phyloP scores from a whole-genome alignment of 2,888 invertebrate species.

The Drosophila antonietae region DNA sequence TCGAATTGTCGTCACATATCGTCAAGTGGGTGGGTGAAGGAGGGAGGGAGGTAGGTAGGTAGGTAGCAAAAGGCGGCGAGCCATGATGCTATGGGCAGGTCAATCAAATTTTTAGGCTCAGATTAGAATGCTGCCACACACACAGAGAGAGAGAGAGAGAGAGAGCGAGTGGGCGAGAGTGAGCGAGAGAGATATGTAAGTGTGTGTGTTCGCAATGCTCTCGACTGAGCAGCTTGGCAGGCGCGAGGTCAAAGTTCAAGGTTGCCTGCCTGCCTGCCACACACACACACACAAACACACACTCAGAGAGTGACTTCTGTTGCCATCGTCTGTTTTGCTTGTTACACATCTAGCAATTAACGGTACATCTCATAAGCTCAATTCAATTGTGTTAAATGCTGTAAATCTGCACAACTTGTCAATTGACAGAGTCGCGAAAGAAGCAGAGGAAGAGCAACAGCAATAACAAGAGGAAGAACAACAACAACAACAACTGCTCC shows the following conservation, averaged over 20 bases:
- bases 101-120: slow-evolving; percentile 74
- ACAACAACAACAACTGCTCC: slow-evolving; percentile 15
- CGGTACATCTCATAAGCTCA: slow-evolving; percentile 16
- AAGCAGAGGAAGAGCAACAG: background rate
- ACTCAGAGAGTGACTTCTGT: background rate
- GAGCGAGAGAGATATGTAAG: background rate
- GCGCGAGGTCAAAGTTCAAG: slow-evolving; percentile 76
- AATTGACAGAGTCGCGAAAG: slow-evolving; percentile 19
- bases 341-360: slow-evolving; percentile 28
- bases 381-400: slow-evolving; percentile 57
- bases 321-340: slow-evolving; percentile 6
- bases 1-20: slow-evolving; percentile 59
- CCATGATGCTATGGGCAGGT: slow-evolving; percentile 44
- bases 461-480: background rate
- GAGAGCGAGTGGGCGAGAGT: too few species aligned
- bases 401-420: slow-evolving; percentile 41
- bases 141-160: background rate
- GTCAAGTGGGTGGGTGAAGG: slow-evolving; percentile 32
- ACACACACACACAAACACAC: background rate
- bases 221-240: slow-evolving; percentile 12
- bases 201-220: slow-evolving; percentile 13
- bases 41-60: background rate
- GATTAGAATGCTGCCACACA: slow-evolving; percentile 62
- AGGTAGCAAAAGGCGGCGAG: background rate
- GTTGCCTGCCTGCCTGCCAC: slow-evolving; percentile 47